Evolutionary conservation across 1,140 invertebrate genomes (phyloP).

Genomic region (Zaprionus nigranus): DNA sequence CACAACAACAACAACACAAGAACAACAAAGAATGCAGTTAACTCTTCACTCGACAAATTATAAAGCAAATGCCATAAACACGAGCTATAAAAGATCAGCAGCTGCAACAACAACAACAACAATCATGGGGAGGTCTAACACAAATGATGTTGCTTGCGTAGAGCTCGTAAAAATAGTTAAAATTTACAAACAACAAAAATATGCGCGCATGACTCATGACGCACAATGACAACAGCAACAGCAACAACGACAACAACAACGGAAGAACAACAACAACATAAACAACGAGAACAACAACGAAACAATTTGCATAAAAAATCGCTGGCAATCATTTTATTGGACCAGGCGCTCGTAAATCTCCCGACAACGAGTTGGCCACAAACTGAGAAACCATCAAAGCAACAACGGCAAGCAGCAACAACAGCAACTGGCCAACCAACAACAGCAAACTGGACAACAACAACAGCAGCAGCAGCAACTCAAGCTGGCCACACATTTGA

Average conservation of each 20-base stretch:
- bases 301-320: conserved; percentile 84
- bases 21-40: conserved; percentile 47
- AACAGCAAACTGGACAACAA: background rate
- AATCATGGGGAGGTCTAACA: conserved; percentile 1
- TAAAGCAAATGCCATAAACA: conserved; percentile 51
- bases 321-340: conserved; percentile 84
- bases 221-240: conserved; percentile 27
- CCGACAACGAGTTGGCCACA: conserved; percentile 51
- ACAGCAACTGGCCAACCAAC: conserved; percentile 6
- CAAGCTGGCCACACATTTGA: conserved; percentile 46
- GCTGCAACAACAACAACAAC: conserved; percentile 27
- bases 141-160: conserved; percentile 31
- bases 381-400: conserved; percentile 28
- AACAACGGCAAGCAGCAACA: background rate
- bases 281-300: conserved; percentile 34
- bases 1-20: conserved; percentile 16
- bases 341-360: conserved; percentile 82
- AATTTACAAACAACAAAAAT: conserved; percentile 29
- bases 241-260: conserved; percentile 52
- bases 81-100: conserved; percentile 48
- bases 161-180: conserved; percentile 69
- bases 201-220: conserved; percentile 67
- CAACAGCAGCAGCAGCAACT: conserved; percentile 16
- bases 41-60: conserved; percentile 51
- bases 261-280: conserved; percentile 17